Conservation (phyloP, 2,888 invertebrate species). For the Drosophila testacea region DNA sequence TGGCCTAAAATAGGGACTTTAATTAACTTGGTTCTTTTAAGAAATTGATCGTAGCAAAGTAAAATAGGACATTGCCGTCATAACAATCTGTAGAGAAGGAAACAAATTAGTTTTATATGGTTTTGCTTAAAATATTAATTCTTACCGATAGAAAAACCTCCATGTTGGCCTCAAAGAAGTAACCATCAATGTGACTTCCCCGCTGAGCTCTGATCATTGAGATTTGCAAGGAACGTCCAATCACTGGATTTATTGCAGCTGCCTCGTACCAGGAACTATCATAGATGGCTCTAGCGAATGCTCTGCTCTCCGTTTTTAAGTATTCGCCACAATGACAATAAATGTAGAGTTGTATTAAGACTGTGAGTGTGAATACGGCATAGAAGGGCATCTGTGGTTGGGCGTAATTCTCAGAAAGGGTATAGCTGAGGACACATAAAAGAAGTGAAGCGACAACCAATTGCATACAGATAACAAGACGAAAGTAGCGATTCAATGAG, state of each 20-base stretch:
- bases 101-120: background rate
- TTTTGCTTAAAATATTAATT: too few relatives aligned
- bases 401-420: conserved; percentile 30
- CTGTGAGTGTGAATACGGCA: conserved; percentile 39
- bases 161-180: conserved; percentile 67
- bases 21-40: background rate
- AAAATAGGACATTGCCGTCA: conserved; percentile 61
- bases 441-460: conserved; percentile 60
- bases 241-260: conserved; percentile 1
- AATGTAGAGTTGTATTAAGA: conserved; percentile 52
- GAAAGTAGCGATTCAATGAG: conserved; percentile 38
- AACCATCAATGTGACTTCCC: conserved; percentile 50
- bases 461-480: conserved; percentile 49
- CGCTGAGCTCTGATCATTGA: conserved; percentile 59
- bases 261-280: conserved; percentile 52
- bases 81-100: conserved; percentile 43
- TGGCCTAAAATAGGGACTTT: background rate
- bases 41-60: conserved; percentile 59
- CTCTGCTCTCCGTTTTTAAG: conserved; percentile 48
- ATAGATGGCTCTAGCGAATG: conserved; percentile 54
- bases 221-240: conserved; percentile 34
- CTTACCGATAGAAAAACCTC: conserved; percentile 56
- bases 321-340: conserved; percentile 62
- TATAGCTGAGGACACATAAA: conserved; percentile 53
- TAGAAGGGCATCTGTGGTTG: conserved; percentile 48